Percentiles rank a stretch among this genome's conserved stretches.
Conservation (phyloP, 2,113 vertebrate species). For the Collichthys lucidus region DNA sequence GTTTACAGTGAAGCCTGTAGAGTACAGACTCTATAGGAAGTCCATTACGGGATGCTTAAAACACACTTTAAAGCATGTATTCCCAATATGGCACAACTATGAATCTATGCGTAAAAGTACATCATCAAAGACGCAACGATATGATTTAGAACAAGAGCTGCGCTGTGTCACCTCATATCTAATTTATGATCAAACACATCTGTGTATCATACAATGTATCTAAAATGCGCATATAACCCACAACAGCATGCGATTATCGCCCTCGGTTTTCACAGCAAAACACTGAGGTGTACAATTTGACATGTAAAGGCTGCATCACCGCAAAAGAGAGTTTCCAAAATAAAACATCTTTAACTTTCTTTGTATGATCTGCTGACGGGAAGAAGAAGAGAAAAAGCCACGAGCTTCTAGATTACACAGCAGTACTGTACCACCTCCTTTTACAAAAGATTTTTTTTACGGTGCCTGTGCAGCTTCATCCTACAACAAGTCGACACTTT, state of each 20-base stretch:
- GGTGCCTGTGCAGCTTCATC: conserved; percentile 27
- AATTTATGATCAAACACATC: conserved; percentile 7
- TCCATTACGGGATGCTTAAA: conserved; percentile 3
- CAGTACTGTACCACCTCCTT: not conserved
- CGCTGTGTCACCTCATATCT: not conserved
- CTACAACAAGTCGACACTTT: conserved; percentile 61
- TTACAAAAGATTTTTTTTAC: not conserved
- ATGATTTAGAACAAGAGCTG: not conserved
- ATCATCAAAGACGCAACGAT: not conserved
- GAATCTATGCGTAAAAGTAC: not conserved
- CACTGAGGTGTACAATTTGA: not conserved
- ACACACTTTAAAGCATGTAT: not conserved
- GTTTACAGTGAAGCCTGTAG: conserved; percentile 7
- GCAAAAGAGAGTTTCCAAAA: not conserved
- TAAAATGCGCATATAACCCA: not conserved
- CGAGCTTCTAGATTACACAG: not conserved
- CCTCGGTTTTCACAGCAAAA: not conserved
- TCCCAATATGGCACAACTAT: not conserved
- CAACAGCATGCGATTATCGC: conserved; percentile 10
- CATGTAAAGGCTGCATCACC: not conserved
- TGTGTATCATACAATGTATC: not conserved
- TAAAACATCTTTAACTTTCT: conserved; percentile 11
- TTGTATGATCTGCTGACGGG: conserved; percentile 1
- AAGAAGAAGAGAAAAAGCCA: conserved; percentile 1
- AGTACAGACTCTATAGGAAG: conserved; percentile 3